Evolutionary conservation across 2,113 vertebrate genomes (phyloP).

Genomic region (Phrynosoma blainvillii): DNA sequence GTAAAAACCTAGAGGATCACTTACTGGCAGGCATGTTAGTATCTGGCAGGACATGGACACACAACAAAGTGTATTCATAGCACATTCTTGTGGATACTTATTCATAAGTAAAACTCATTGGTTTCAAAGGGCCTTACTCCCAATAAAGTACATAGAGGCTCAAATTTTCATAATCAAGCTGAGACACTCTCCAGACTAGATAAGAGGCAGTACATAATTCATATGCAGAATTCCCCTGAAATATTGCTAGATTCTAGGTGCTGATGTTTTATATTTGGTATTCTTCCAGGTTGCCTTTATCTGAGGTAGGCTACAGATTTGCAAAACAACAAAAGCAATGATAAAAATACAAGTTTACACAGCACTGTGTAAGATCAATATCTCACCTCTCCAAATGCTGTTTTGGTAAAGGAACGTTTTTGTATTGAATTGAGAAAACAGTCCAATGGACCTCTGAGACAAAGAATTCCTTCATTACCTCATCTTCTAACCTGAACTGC

Average conservation of each 20-base stretch:
- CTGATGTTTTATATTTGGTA: neutral
- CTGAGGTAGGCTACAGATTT: neutral
- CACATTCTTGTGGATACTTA: neutral
- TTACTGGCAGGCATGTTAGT: neutral
- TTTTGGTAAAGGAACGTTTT: neutral
- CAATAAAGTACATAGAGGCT: neutral
- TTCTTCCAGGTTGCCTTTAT: neutral
- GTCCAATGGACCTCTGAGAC: neutral
- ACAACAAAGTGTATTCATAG: neutral
- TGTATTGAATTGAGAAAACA: neutral
- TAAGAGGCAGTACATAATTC: neutral
- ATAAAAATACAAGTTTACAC: neutral
- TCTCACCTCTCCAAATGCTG: neutral
- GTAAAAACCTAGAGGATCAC: neutral
- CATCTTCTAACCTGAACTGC: neutral
- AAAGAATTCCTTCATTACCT: neutral
- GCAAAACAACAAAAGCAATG: neutral
- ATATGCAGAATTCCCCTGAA: slow-evolving; percentile 1
- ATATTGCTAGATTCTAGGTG: neutral
- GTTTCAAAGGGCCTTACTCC: neutral
- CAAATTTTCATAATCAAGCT: neutral
- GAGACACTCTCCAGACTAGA: neutral
- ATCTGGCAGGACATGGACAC: neutral
- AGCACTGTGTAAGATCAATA: slow-evolving; percentile 2
- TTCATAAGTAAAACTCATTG: neutral